A percentile compares a stretch with the other conserved stretches of the same genome.
These are phyloP conservation scores for Diacarnus erythraeanus DNA, from an alignment of 37 sponge, comb jelly and placozoan species.

Conservation along the genomic window DNA sequence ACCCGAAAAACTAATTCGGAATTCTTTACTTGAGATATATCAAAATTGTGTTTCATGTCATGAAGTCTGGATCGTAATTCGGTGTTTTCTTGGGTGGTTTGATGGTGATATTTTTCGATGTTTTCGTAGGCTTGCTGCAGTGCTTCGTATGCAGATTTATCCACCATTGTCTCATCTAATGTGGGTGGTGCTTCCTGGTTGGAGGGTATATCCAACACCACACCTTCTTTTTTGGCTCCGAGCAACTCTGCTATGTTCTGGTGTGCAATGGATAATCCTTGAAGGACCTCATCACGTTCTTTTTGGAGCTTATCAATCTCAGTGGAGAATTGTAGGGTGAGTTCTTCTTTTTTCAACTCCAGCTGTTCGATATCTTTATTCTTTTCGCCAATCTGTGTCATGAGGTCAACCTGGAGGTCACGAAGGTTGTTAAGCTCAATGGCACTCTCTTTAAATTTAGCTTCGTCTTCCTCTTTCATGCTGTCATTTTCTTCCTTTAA, in stretches of 20 bases:
- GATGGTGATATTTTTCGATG: constrained; percentile 22
- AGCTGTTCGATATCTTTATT: not conserved
- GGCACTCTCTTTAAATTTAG: too few relatives aligned
- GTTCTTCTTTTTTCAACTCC: not conserved
- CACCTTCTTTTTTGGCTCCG: not conserved
- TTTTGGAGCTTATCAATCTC: not conserved
- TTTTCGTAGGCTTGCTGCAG: constrained; percentile 46
- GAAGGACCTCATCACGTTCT: not conserved
- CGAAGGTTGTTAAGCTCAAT: constrained; percentile 6
- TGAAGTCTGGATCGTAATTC: constrained; percentile 2
- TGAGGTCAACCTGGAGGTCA: not conserved
- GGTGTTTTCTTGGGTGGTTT: not conserved
- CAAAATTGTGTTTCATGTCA: not conserved
- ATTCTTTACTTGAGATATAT: not conserved
- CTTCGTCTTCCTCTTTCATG: constrained; percentile 19
- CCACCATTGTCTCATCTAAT: constrained; percentile 3
- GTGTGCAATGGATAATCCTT: not conserved
- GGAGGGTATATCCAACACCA: not conserved
- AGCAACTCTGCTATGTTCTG: constrained; percentile 1
- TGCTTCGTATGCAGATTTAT: constrained; percentile 46
- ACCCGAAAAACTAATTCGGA: constrained; percentile 31
- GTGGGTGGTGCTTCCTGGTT: not conserved
- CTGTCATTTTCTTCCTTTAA: not conserved
- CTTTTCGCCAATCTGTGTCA: not conserved
- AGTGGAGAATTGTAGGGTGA: not conserved